A percentile compares a stretch with the other conserved stretches of the same genome.
Conservation (phyloP, 2,113 vertebrate species). For the Thunnus thynnus region DNA sequence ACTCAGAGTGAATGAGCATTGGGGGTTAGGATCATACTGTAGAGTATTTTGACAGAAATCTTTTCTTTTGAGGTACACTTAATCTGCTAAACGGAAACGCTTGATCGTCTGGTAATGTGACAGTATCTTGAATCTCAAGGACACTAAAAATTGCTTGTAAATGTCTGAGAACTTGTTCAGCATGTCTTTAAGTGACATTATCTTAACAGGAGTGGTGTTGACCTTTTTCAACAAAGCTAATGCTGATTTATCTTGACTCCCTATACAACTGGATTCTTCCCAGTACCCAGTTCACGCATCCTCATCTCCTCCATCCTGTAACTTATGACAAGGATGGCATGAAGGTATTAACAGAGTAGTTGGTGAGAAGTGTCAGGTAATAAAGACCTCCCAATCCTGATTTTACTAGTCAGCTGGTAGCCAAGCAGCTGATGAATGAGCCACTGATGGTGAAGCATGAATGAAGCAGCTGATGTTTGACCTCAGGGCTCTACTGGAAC, state of each 20-base stretch:
- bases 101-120: too few species aligned
- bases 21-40: not conserved
- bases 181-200: too few species aligned
- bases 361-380: not conserved
- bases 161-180: too few species aligned
- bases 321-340: too few species aligned
- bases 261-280: too few species aligned
- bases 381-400: not conserved
- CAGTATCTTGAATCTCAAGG: too few species aligned
- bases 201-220: too few species aligned
- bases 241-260: too few species aligned
- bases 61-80: not conserved
- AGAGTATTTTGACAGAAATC: not conserved
- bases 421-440: slow-evolving; percentile 4
- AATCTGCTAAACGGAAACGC: not conserved
- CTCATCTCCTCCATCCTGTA: too few species aligned
- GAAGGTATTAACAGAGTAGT: not conserved
- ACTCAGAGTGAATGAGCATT: not conserved
- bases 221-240: too few species aligned
- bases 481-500: not conserved
- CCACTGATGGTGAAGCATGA: slow-evolving; percentile 4
- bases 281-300: too few species aligned
- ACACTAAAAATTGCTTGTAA: too few species aligned
- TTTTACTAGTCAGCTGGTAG: slow-evolving; percentile 4
- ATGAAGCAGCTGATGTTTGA: not conserved